These are phyloP conservation scores for Listronotus bonariensis DNA, from an alignment of 1,140 invertebrate genomes.

Conservation along the genomic window DNA sequence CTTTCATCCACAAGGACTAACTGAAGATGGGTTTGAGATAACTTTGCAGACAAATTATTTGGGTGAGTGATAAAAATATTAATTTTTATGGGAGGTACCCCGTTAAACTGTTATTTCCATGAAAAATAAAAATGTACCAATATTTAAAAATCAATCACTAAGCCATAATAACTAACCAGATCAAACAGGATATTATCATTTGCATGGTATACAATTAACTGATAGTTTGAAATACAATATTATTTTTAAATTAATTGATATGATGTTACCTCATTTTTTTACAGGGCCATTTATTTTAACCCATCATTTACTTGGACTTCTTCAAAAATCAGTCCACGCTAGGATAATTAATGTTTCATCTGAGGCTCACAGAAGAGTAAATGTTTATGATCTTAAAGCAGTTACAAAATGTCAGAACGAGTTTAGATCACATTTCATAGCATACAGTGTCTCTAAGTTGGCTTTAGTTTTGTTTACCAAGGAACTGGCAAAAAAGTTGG, in stretches of 20 bases:
- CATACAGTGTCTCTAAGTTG: conserved; percentile 52
- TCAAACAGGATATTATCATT: too few species aligned
- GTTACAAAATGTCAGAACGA: conserved; percentile 47
- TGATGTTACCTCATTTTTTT: conserved; percentile 14
- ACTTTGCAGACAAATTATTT: conserved; percentile 70
- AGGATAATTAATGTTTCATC: conserved; percentile 53
- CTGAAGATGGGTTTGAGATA: conserved; percentile 63
- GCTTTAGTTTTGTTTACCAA: conserved; percentile 49
- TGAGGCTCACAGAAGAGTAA: conserved; percentile 50
- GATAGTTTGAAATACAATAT: too few species aligned
- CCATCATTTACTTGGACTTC: conserved; percentile 45
- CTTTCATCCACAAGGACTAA: conserved; percentile 59
- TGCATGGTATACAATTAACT: too few species aligned
- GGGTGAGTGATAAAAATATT: conserved; percentile 39
- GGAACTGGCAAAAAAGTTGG: conserved; percentile 46
- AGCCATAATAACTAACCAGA: too few species aligned
- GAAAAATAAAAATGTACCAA: too few species aligned
- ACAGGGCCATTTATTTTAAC: conserved; percentile 53
- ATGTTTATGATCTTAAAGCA: conserved; percentile 50
- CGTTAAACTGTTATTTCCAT: too few species aligned
- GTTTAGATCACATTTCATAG: conserved; percentile 47
- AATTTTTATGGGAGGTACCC: conserved; percentile 1
- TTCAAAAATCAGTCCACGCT: conserved; percentile 44
- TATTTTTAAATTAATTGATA: too few species aligned
- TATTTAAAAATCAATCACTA: too few species aligned